phyloP scores from a whole-genome alignment of 2,797 vertebrate genomes.

The Zalophus californianus region DNA sequence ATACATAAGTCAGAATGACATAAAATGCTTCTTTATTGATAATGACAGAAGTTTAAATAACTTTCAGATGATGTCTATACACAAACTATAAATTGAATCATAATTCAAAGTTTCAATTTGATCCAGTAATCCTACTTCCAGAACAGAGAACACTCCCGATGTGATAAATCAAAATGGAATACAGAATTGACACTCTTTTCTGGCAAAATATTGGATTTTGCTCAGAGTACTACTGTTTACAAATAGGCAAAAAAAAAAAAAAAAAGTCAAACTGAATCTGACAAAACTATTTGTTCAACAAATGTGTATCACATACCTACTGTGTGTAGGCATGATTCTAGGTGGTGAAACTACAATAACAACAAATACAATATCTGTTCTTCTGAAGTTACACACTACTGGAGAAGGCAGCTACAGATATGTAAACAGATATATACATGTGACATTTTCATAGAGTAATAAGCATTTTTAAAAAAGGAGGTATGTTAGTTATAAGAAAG shows the following conservation, averaged over 20 bases:
- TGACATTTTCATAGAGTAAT: neutral
- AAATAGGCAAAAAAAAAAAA: neutral
- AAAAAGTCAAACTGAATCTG: neutral
- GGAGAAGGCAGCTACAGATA: neutral
- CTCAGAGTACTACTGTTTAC: neutral
- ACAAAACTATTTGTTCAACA: neutral
- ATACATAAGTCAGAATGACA: neutral
- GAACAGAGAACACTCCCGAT: slow-evolving; percentile 4
- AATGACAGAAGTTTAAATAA: slow-evolving; percentile 65
- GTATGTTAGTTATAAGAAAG: neutral
- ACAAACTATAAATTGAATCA: slow-evolving; percentile 57
- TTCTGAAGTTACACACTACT: neutral
- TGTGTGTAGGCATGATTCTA: neutral
- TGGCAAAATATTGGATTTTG: slow-evolving; percentile 49
- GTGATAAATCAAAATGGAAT: slow-evolving; percentile 67
- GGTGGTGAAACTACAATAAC: neutral
- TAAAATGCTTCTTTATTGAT: slow-evolving; percentile 51
- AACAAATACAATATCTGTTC: neutral
- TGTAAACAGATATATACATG: no score
- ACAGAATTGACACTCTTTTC: slow-evolving; percentile 44
- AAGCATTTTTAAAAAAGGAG: neutral
- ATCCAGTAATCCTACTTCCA: slow-evolving; percentile 29
- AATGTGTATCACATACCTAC: neutral
- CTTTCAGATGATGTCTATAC: slow-evolving; percentile 51
- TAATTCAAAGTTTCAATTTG: slow-evolving; percentile 68